A percentile compares a stretch with the other conserved stretches of the same genome.
These are phyloP conservation scores for Pteropus alecto DNA, from an alignment of 2,113 vertebrate species.

Conservation along the genomic window DNA sequence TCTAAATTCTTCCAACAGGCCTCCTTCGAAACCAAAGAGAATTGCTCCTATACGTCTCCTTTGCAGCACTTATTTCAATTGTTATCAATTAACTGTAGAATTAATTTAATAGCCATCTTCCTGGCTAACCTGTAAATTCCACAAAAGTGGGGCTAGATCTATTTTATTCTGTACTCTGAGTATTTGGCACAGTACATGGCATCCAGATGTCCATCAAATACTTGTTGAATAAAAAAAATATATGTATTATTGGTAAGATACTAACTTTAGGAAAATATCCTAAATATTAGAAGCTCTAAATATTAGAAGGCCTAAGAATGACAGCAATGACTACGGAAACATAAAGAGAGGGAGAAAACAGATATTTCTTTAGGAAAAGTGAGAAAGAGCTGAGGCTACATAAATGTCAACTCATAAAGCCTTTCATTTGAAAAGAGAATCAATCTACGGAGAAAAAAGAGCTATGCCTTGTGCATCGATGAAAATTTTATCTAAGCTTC, in stretches of 20 bases:
- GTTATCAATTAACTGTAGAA: neutral
- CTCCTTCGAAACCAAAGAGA: neutral
- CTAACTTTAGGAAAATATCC: neutral
- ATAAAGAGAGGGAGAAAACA: neutral
- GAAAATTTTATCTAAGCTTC: neutral
- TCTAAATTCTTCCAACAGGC: neutral
- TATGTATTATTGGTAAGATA: neutral
- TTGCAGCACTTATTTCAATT: neutral
- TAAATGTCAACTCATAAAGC: neutral
- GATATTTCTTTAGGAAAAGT: neutral
- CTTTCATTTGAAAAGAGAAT: neutral
- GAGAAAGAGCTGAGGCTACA: neutral
- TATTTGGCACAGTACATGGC: neutral
- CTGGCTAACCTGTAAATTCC: neutral
- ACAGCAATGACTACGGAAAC: neutral
- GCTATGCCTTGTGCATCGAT: neutral
- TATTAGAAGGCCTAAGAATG: neutral
- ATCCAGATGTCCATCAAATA: neutral
- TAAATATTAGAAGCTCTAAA: neutral
- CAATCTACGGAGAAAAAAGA: accelerated
- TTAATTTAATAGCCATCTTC: neutral
- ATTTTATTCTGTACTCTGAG: neutral
- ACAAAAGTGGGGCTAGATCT: neutral
- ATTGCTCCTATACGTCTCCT: neutral
- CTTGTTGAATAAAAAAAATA: neutral